Base-by-base conservation (phyloP, 1,140 invertebrate genomes). In the Spodoptera litura region DNA sequence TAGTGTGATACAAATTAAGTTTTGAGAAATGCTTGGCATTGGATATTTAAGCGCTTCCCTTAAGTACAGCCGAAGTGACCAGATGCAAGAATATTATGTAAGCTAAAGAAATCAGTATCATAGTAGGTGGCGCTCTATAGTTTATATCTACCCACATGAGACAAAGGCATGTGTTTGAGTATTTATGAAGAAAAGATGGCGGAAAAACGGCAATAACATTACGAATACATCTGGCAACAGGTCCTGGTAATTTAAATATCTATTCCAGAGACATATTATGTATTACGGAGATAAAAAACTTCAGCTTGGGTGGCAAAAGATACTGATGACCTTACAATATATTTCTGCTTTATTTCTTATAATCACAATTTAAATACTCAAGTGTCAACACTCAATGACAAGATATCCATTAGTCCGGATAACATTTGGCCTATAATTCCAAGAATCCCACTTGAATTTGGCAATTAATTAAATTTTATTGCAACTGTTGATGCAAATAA, bases 401-500 rank as follows among this genome's bases (percentile, higher is more conserved):
- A 68, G 52, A 52, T 5, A 20, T 13, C 15, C 62, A 66, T 66
- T 66, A 66, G 31, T 64, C 64, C 52, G 27, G 64, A 68, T 68
- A 68, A 68, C 64, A 68, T 51, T 68, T 68, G 64, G 64, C 49
- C 20, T 66, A 51, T 13, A 52, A n/a, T 68, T 68, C 51, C 64
- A 12, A 4, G 64, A 68, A 68, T 68, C 25, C 20, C 44, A 44
- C 13, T 15, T 20, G 27, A 25, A 49, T 64, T 64, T 64, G 61
- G 35, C 38, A 20, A 8, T 44, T 68, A 68, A 68, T 68, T 68
- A 27, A 27, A 52, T 68, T 27, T 68, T 68, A 68, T 68, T 68
- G 11, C 20, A 13, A 4, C 27, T 9, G 35, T 44, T 62, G 61
- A 15, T 35, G 15, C 4, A 15, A 38, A 12, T 58, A 9, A 58